A percentile compares a stretch with the other conserved stretches of the same genome.
Conservation (phyloP, 2,888 invertebrate species). For the Prionchulus punctatus region DNA sequence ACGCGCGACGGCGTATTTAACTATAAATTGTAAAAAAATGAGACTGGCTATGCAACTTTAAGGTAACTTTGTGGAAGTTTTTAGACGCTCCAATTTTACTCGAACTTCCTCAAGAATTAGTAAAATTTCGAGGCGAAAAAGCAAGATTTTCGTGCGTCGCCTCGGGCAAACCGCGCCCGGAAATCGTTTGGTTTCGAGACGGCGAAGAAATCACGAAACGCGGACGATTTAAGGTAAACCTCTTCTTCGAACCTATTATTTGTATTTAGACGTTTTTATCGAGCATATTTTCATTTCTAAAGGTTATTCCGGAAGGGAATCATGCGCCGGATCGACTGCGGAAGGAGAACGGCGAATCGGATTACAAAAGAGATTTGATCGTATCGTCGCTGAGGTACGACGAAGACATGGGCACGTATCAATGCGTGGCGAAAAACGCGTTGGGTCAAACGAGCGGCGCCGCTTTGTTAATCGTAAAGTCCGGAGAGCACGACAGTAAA, state of each 20-base stretch:
- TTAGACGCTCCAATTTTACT: not conserved
- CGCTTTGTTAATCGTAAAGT: too few species aligned
- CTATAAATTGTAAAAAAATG: not conserved
- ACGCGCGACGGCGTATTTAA: not conserved
- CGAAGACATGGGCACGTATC: constrained; percentile 11
- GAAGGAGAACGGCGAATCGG: not conserved
- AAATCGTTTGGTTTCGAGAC: not conserved
- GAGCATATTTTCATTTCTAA: too few species aligned
- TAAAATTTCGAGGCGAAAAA: not conserved
- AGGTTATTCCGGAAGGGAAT: not conserved
- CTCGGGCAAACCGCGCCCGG: not conserved
- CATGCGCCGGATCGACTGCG: not conserved
- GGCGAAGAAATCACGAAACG: not conserved
- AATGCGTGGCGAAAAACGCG: constrained; percentile 8
- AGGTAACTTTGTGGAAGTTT: too few species aligned
- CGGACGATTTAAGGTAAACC: not conserved
- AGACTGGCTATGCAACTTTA: too few species aligned
- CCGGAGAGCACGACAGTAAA: too few species aligned
- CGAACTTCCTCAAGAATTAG: not conserved
- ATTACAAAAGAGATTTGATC: constrained; percentile 8
- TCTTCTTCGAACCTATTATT: not conserved
- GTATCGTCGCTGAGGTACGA: constrained; percentile 1
- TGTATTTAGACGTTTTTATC: not conserved
- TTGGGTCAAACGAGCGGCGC: not conserved
- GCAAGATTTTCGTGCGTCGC: not conserved